These are phyloP conservation scores for Falco concolor DNA, from an alignment of 2,797 vertebrate genomes.

Conservation along the genomic window DNA sequence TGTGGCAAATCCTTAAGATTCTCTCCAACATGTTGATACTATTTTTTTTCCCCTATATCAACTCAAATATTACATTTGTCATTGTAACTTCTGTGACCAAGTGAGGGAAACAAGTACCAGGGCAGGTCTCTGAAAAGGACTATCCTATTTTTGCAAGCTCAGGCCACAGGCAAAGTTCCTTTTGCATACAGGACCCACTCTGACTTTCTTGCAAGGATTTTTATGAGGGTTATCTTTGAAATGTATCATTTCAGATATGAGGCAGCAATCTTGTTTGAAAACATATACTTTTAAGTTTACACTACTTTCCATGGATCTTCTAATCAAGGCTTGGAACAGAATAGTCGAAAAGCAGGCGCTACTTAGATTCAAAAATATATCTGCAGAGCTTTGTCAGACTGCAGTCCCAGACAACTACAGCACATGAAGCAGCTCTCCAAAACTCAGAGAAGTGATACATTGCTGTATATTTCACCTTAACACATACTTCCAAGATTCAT, in stretches of 20 bases:
- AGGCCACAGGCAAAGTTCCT: neutral
- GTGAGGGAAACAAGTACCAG: neutral
- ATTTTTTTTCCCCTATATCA: neutral
- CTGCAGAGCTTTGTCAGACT: neutral
- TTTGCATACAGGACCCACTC: neutral
- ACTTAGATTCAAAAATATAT: neutral
- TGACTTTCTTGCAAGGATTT: neutral
- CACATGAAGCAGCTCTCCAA: neutral
- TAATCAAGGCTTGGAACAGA: neutral
- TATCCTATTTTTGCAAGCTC: neutral
- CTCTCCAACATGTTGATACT: neutral
- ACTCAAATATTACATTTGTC: neutral
- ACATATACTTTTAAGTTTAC: neutral
- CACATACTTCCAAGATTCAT: neutral
- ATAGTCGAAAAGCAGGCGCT: neutral
- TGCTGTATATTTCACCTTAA: neutral
- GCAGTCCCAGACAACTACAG: neutral
- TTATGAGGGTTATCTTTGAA: neutral
- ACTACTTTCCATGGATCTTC: neutral
- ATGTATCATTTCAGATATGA: neutral
- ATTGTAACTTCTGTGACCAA: neutral
- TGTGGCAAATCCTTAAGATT: neutral
- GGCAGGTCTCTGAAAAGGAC: neutral
- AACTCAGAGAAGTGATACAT: neutral
- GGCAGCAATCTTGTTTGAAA: neutral